These are phyloP conservation scores for Asteroscopus sphinx DNA, from an alignment of 2,888 invertebrate species.

Conservation along the genomic window DNA sequence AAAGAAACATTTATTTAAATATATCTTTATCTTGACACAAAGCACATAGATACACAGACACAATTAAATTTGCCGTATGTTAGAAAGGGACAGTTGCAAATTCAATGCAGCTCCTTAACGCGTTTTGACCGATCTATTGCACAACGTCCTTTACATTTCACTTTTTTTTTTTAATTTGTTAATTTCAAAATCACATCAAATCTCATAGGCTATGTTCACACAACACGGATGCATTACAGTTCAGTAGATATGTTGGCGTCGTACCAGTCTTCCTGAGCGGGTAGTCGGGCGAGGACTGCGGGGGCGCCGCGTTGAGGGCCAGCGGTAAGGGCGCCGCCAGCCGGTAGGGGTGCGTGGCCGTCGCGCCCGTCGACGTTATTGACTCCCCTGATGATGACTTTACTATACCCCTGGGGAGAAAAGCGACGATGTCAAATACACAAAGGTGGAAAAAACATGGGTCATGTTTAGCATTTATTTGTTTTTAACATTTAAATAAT, in stretches of 20 bases:
- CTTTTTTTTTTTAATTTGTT: conserved; percentile 9
- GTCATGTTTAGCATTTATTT: too few species aligned
- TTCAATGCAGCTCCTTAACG: too few species aligned
- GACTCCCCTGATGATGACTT: conserved; percentile 92
- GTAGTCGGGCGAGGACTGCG: conserved; percentile 91
- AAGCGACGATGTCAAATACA: too few species aligned
- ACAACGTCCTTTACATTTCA: conserved; percentile 5
- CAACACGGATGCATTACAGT: conserved; percentile 45
- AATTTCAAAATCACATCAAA: conserved; percentile 10
- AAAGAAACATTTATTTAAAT: too few species aligned
- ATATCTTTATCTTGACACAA: too few species aligned
- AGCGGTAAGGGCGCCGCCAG: conserved; percentile 90
- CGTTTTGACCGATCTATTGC: conserved; percentile 11
- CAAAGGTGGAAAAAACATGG: too few species aligned
- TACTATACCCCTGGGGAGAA: conserved; percentile 88
- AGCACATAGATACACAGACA: too few species aligned
- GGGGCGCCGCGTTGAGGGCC: conserved; percentile 76
- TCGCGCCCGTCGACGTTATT: conserved; percentile 88
- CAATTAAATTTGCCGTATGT: too few species aligned
- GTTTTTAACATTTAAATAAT: too few species aligned
- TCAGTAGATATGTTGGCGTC: conserved; percentile 45
- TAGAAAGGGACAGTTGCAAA: too few species aligned
- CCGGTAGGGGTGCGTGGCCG: conserved; percentile 92
- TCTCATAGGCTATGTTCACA: conserved; percentile 17
- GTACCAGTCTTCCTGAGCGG: conserved; percentile 98